A percentile compares a stretch with the other conserved stretches of the same genome.
Evolutionary conservation across 2,113 vertebrate species (phyloP).

Genomic region (Sphyrna mokarran): DNA sequence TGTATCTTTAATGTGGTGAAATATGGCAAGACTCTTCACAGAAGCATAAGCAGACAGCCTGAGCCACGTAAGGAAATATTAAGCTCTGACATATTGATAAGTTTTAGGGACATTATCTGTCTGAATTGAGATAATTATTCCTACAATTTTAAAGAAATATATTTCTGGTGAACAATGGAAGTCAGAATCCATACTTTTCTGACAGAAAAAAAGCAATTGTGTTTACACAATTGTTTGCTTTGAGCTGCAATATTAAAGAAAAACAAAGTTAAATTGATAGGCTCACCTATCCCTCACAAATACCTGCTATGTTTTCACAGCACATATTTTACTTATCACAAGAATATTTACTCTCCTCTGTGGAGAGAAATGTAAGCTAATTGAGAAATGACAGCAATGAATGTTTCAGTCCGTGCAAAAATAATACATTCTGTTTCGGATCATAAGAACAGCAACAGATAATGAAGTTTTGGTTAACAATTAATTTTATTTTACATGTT

Average conservation of each 20-base stretch:
- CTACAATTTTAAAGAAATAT: neutral
- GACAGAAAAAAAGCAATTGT: neutral
- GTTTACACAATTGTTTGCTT: neutral
- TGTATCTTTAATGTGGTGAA: neutral
- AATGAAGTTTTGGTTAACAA: neutral
- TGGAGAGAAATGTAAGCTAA: neutral
- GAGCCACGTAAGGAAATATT: neutral
- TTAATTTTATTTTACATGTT: neutral
- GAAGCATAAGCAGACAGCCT: neutral
- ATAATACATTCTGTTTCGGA: neutral
- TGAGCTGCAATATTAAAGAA: neutral
- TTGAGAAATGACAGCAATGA: neutral
- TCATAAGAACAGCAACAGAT: neutral
- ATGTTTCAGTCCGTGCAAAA: neutral
- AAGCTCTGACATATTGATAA: neutral
- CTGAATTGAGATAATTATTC: neutral
- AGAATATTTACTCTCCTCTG: neutral
- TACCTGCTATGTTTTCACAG: neutral
- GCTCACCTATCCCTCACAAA: neutral
- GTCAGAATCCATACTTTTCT: neutral
- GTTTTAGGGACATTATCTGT: neutral
- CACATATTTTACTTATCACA: neutral
- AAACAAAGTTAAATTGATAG: neutral
- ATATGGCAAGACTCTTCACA: neutral
- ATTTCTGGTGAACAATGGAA: neutral